phyloP scores from a whole-genome alignment of 2,888 invertebrate genomes.

The Rhamphomyia laevipes region DNA sequence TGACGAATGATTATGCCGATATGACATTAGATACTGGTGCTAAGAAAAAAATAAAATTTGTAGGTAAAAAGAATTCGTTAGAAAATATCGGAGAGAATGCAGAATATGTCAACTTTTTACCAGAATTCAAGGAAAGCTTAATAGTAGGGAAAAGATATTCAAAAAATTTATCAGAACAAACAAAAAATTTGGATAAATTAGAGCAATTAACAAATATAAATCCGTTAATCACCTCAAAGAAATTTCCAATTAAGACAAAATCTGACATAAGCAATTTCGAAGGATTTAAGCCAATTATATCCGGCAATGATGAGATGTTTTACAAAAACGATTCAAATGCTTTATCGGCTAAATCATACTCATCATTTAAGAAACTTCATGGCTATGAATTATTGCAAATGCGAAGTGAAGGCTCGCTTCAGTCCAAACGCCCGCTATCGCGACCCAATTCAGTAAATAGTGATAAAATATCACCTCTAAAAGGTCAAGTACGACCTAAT shows the following conservation, averaged over 20 bases:
- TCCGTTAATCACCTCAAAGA: slow-evolving; percentile 3
- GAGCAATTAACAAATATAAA: slow-evolving; percentile 7
- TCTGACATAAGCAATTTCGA: slow-evolving; percentile 5
- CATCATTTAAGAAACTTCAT: slow-evolving; percentile 11
- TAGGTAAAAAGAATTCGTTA: no score
- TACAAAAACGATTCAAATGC: background rate
- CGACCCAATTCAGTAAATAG: slow-evolving; percentile 34
- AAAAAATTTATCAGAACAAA: background rate
- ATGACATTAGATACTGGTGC: slow-evolving; percentile 14
- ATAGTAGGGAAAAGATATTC: background rate
- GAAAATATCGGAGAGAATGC: no score
- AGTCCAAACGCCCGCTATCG: slow-evolving; percentile 23
- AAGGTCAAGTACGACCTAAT: slow-evolving; percentile 20
- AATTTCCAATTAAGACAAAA: slow-evolving; percentile 2
- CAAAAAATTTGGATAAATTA: background rate
- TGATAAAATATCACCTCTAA: slow-evolving; percentile 23
- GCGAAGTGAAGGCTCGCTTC: slow-evolving; percentile 29
- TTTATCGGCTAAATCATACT: slow-evolving; percentile 15
- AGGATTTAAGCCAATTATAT: slow-evolving; percentile 16
- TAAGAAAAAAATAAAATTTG: no score
- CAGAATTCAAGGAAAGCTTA: background rate
- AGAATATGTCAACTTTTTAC: no score
- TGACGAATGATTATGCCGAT: slow-evolving; percentile 18
- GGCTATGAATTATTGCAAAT: slow-evolving; percentile 32
- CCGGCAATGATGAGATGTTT: slow-evolving; percentile 11